These are phyloP conservation scores for Apis cerana DNA, from an alignment of 1,140 invertebrate species.

Conservation along the genomic window DNA sequence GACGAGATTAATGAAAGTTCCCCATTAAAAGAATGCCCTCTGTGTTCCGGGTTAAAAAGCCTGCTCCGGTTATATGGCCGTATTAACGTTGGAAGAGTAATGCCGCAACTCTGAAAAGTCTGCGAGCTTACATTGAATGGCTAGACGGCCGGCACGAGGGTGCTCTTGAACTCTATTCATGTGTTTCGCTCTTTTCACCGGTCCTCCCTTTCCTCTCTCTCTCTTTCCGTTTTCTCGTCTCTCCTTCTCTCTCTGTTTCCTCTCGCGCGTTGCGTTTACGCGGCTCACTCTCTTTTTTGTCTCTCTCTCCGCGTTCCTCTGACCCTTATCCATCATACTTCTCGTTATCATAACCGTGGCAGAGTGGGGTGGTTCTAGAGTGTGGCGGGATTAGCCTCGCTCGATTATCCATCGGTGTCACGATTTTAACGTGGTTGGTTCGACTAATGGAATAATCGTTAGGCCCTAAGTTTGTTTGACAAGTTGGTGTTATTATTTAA, in stretches of 20 bases:
- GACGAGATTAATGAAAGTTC: slow-evolving; percentile 55
- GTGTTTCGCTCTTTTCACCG: slow-evolving; percentile 55
- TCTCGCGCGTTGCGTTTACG: slow-evolving; percentile 8
- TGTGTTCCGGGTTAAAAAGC: slow-evolving; percentile 47
- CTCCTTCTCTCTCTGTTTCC: slow-evolving; percentile 17
- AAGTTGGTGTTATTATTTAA: too few relatives aligned
- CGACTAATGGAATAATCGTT: too few relatives aligned
- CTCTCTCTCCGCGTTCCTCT: neutral
- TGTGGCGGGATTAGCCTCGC: neutral
- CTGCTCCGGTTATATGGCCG: slow-evolving; percentile 20
- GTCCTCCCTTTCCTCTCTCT: slow-evolving; percentile 16
- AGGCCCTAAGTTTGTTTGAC: too few relatives aligned
- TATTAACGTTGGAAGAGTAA: slow-evolving; percentile 56
- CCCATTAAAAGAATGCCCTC: slow-evolving; percentile 49
- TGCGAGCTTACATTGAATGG: slow-evolving; percentile 62
- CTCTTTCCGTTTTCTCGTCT: neutral
- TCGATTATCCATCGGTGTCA: slow-evolving; percentile 32
- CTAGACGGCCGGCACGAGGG: slow-evolving; percentile 55
- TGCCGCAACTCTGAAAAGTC: slow-evolving; percentile 62
- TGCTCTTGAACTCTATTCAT: slow-evolving; percentile 70
- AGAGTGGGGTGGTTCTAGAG: neutral
- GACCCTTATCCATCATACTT: slow-evolving; percentile 39
- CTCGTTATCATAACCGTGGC: slow-evolving; percentile 46
- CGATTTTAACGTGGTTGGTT: neutral
- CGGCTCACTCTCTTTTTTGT: neutral